Conservation (phyloP, 2,888 invertebrate species). For the Mythimna ferrago region DNA sequence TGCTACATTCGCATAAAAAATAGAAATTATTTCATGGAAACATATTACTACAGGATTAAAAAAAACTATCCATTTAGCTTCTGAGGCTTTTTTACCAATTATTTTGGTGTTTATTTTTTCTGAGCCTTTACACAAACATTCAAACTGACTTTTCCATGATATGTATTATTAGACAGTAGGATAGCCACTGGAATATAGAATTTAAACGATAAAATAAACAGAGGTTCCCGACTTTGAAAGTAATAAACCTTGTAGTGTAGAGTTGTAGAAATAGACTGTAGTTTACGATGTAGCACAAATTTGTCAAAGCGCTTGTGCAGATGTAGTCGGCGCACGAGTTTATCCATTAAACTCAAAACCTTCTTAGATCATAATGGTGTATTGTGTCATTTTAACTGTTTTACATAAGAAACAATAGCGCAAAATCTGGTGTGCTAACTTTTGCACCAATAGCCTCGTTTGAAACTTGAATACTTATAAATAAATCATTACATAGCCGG, state of each 20-base stretch:
- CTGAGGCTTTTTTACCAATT: too few relatives aligned
- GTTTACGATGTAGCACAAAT: conserved; percentile 14
- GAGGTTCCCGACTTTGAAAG: not conserved
- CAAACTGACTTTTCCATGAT: not conserved
- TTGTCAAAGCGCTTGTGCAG: conserved; percentile 19
- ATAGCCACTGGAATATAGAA: not conserved
- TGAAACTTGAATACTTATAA: conserved; percentile 39
- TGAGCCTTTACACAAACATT: not conserved
- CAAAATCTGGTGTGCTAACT: conserved; percentile 29
- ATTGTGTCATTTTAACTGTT: conserved; percentile 46
- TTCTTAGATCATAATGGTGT: conserved; percentile 41
- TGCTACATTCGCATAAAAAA: not conserved
- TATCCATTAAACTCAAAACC: conserved; percentile 49
- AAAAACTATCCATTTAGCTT: too few relatives aligned
- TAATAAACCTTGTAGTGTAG: not conserved
- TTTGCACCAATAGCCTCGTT: conserved; percentile 44
- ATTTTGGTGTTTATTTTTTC: too few relatives aligned
- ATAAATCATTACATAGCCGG: conserved; percentile 16
- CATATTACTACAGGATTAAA: too few relatives aligned
- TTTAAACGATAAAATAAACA: not conserved
- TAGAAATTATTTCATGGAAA: not conserved
- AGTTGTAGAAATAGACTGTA: conserved; percentile 2
- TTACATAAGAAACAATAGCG: conserved; percentile 51
- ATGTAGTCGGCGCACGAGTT: conserved; percentile 55
- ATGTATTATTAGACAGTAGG: not conserved